Conservation (phyloP, 2,113 vertebrate genomes). For the Chroicocephalus ridibundus region DNA sequence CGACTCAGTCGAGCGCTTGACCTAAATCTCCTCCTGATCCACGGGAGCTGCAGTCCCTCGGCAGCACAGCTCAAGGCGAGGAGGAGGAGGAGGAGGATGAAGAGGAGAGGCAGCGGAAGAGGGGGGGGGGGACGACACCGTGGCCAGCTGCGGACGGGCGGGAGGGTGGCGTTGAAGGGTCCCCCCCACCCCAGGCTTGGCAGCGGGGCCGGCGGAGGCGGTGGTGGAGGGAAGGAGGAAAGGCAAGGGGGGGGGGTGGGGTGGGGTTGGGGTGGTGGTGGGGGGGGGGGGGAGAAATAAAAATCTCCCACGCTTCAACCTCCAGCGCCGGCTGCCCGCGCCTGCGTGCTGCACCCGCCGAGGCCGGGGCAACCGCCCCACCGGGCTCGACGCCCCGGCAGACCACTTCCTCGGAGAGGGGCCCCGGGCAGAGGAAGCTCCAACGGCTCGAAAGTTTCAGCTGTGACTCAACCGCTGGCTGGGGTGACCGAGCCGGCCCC, state of each 20-base stretch:
- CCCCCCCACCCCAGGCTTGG: neutral
- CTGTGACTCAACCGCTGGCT: constrained; percentile 60
- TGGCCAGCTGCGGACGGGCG: constrained; percentile 25
- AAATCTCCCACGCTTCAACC: constrained; percentile 19
- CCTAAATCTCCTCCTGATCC: constrained; percentile 73
- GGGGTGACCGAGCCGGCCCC: neutral
- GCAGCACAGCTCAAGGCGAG: constrained; percentile 65
- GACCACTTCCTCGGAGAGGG: constrained; percentile 43
- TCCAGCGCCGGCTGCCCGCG: neutral
- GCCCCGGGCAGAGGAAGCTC: constrained; percentile 49
- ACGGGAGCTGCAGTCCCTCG: constrained; percentile 59
- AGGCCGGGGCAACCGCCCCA: constrained; percentile 38
- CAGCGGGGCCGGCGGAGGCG: neutral
- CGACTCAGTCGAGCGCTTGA: constrained; percentile 70
- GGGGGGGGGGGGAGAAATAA: neutral
- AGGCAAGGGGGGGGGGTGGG: neutral
- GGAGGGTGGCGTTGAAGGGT: neutral
- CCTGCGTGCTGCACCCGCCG: constrained; percentile 1
- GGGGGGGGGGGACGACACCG: neutral
- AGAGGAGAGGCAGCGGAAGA: neutral
- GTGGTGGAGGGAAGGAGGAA: neutral
- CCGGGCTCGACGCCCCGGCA: constrained; percentile 37
- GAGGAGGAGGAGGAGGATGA: constrained; percentile 7
- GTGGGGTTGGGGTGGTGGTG: no score
- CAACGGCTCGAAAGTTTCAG: constrained; percentile 61